Evolutionary conservation across 2,113 vertebrate species (phyloP).

Genomic region (Murina feae): DNA sequence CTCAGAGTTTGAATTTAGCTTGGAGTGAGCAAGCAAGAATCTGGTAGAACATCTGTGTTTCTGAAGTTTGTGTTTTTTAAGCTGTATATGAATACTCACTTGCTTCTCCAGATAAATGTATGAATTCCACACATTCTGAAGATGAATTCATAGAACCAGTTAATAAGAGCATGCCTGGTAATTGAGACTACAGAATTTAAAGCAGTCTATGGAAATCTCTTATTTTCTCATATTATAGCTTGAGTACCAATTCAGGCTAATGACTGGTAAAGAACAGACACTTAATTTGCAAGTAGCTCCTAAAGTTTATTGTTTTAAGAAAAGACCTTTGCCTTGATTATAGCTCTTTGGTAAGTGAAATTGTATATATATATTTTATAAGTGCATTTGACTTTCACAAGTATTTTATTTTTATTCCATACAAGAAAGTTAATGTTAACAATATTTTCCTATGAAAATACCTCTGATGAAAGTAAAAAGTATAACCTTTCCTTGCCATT

Average conservation of each 20-base stretch:
- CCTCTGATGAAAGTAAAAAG: background rate
- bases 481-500: background rate
- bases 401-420: background rate
- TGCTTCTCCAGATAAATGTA: constrained; percentile 27
- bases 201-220: constrained; percentile 37
- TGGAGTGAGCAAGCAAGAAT: background rate
- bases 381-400: constrained; percentile 47
- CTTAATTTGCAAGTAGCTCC: background rate
- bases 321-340: background rate
- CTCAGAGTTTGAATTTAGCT: constrained; percentile 1
- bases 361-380: constrained; percentile 54
- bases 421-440: background rate
- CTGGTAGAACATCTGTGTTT: constrained; percentile 29
- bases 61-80: constrained; percentile 52
- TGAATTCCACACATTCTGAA: background rate
- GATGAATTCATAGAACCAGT: background rate
- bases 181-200: constrained; percentile 47
- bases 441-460: constrained; percentile 16
- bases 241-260: background rate
- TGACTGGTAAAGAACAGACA: background rate
- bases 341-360: constrained; percentile 8
- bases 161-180: constrained; percentile 21
- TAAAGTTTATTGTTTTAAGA: background rate
- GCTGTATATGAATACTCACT: background rate
- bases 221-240: background rate